phyloP scores from a whole-genome alignment of 1,140 invertebrate species.

The Cylas formicarius region DNA sequence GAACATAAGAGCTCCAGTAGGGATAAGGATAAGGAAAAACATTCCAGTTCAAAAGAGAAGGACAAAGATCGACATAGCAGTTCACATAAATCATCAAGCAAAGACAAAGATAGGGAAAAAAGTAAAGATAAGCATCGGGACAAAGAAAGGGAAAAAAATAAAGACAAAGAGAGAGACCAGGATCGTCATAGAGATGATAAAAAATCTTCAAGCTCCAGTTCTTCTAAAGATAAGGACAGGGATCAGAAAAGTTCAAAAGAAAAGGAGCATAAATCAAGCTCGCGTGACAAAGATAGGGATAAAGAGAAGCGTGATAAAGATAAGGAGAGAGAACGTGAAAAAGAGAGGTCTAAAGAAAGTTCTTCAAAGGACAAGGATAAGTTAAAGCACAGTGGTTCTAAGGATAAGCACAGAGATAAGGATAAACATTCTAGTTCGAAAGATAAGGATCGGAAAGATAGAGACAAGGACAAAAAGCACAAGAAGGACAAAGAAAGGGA shows the following conservation, averaged over 20 bases:
- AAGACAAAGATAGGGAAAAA: constrained; percentile 45
- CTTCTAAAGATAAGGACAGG: constrained; percentile 48
- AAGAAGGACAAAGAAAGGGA: constrained; percentile 29
- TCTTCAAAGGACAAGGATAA: constrained; percentile 48
- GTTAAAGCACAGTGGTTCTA: constrained; percentile 48
- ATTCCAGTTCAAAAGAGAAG: constrained; percentile 37
- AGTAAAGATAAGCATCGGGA: constrained; percentile 35
- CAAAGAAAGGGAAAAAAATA: constrained; percentile 42
- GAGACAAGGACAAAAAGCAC: constrained; percentile 27
- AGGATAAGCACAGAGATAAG: constrained; percentile 41
- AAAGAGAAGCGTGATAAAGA: constrained; percentile 43
- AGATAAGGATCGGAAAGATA: constrained; percentile 45
- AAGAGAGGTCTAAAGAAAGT: constrained; percentile 37
- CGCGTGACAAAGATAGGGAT: constrained; percentile 28
- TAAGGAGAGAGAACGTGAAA: constrained; percentile 35
- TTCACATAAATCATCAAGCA: constrained; percentile 57
- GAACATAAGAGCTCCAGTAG: constrained; percentile 49
- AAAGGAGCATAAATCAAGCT: constrained; percentile 38
- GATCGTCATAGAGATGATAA: constrained; percentile 35
- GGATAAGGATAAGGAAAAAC: constrained; percentile 41
- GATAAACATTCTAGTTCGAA: constrained; percentile 44
- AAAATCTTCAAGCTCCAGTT: constrained; percentile 50
- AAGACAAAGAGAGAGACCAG: constrained; percentile 3
- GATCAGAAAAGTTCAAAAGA: constrained; percentile 38
- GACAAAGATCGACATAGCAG: constrained; percentile 33